phyloP scores from a whole-genome alignment of 2,888 invertebrate species.

The Phlogophora meticulosa region DNA sequence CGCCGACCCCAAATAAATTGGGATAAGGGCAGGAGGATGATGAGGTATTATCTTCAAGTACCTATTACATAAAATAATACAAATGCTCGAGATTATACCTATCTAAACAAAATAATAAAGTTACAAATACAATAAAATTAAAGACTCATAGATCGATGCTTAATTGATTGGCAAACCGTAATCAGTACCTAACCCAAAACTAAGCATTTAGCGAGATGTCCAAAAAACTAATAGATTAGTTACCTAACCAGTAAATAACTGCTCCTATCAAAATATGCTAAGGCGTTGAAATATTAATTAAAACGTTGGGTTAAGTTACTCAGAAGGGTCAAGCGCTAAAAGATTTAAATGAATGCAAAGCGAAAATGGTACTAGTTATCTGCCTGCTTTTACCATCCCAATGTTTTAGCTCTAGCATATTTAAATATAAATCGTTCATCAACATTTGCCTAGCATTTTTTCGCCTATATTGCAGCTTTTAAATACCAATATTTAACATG shows the following conservation, averaged over 20 bases:
- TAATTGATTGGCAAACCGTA: not conserved
- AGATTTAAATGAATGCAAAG: constrained; percentile 68
- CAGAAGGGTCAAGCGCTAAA: constrained; percentile 59
- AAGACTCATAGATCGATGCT: no score
- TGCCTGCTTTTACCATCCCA: constrained; percentile 11
- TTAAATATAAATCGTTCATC: no score
- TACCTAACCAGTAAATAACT: constrained; percentile 10
- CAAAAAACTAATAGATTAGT: not conserved
- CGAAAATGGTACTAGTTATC: constrained; percentile 52
- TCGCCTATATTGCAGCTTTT: no score
- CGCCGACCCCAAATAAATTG: no score
- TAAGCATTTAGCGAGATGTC: not conserved
- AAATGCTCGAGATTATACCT: no score
- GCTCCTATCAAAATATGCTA: constrained; percentile 48
- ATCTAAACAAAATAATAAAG: no score
- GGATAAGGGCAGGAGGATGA: no score
- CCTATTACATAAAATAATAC: no score
- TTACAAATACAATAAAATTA: no score
- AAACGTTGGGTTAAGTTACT: constrained; percentile 34
- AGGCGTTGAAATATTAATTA: constrained; percentile 50
- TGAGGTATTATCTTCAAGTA: no score
- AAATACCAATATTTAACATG: no score
- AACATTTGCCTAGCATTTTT: no score
- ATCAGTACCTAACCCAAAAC: not conserved
- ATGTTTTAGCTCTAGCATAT: not conserved